Conservation (phyloP, 2,888 invertebrate species). For the Exocentrus adspersus region DNA sequence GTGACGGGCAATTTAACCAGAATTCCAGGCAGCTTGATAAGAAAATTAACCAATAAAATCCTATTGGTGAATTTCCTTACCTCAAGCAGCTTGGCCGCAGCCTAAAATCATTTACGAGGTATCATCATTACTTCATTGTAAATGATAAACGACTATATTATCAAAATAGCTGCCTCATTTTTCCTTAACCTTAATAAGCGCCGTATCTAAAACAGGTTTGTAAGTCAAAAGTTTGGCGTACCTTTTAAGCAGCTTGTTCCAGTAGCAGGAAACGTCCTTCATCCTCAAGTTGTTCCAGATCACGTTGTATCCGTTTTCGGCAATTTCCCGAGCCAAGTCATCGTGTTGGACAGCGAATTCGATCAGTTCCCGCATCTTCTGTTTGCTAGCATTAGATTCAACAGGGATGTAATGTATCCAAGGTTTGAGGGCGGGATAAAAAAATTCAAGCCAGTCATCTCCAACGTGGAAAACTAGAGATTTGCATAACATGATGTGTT, state of each 20-base stretch:
- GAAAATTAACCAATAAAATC: no score
- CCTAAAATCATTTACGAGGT: no score
- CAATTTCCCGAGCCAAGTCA: conserved; percentile 78
- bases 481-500: conserved; percentile 92
- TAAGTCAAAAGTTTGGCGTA: conserved; percentile 81
- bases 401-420: conserved; percentile 97
- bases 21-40: no score
- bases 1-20: no score
- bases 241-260: conserved; percentile 78
- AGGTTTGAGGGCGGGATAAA: conserved; percentile 88
- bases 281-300: conserved; percentile 86
- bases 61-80: no score
- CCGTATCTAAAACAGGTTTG: conserved; percentile 69
- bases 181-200: conserved; percentile 66
- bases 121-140: no score
- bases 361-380: conserved; percentile 77
- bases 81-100: no score
- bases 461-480: conserved; percentile 96
- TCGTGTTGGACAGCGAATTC: conserved; percentile 82
- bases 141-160: no score
- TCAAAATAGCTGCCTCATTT: conserved; percentile 13
- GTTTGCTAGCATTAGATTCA: conserved; percentile 69
- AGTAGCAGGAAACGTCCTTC: conserved; percentile 87
- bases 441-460: conserved; percentile 94
- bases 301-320: conserved; percentile 82